A percentile compares a stretch with the other conserved stretches of the same genome.
Evolutionary conservation across 2,888 invertebrate genomes (phyloP).

Genomic region (Drosophila diplacantha): DNA sequence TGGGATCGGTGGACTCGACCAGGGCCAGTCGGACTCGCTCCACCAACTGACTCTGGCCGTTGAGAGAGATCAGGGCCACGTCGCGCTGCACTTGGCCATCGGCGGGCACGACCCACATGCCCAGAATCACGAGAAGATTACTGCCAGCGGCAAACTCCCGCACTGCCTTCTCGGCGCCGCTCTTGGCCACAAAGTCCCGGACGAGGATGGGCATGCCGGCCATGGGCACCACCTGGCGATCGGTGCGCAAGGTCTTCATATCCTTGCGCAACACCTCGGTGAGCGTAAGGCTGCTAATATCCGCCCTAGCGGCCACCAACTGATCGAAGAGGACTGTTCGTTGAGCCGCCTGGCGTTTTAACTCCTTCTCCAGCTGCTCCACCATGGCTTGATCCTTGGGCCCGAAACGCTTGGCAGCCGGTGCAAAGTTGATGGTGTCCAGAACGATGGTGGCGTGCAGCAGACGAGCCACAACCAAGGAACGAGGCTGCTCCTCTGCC

Average conservation of each 20-base stretch:
- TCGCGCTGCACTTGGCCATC: constrained; percentile 80
- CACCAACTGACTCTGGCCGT: constrained; percentile 43
- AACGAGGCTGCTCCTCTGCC: constrained; percentile 74
- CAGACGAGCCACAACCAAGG: constrained; percentile 39
- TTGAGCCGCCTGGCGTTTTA: constrained; percentile 71
- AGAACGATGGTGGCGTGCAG: constrained; percentile 82
- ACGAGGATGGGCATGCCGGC: constrained; percentile 78
- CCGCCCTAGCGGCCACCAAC: constrained; percentile 82
- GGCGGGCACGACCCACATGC: constrained; percentile 79
- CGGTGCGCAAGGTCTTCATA: constrained; percentile 82
- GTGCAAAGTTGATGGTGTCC: constrained; percentile 88
- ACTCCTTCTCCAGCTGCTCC: constrained; percentile 81
- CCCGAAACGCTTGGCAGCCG: constrained; percentile 83
- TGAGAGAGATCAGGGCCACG: constrained; percentile 79
- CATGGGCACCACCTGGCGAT: constrained; percentile 80
- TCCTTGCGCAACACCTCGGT: constrained; percentile 87
- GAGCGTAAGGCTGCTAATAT: constrained; percentile 82
- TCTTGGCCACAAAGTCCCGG: constrained; percentile 64
- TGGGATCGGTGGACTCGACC: constrained; percentile 43
- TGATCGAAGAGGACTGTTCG: constrained; percentile 79
- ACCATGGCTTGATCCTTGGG: constrained; percentile 82
- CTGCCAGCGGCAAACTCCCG: constrained; percentile 79
- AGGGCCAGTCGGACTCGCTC: constrained; percentile 60
- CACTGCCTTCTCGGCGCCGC: constrained; percentile 79
- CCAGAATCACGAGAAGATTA: constrained; percentile 80